Conservation (phyloP, 2,888 invertebrate genomes). For the Leucoma salicis region DNA sequence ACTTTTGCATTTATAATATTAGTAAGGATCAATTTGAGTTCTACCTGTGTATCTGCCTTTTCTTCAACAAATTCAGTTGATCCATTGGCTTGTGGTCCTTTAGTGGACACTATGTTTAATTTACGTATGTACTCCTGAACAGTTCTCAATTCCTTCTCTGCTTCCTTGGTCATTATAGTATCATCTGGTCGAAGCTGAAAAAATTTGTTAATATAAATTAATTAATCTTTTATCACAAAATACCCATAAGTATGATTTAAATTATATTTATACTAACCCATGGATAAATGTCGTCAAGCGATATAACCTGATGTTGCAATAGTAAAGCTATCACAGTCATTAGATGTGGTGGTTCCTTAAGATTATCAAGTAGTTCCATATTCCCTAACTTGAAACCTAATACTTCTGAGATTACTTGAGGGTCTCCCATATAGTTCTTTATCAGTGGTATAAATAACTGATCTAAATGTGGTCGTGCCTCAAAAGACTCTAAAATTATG, state of each 20-base stretch:
- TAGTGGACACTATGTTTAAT: conserved; percentile 90
- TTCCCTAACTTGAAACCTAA: conserved; percentile 95
- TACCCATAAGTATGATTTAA: not conserved
- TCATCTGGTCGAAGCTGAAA: conserved; percentile 92
- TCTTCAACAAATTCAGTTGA: conserved; percentile 84
- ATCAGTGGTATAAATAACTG: conserved; percentile 92
- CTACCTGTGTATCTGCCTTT: conserved; percentile 85
- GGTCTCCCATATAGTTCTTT: conserved; percentile 93
- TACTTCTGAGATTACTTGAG: conserved; percentile 92
- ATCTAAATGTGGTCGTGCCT: conserved; percentile 90
- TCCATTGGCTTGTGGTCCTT: conserved; percentile 89
- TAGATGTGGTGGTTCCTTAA: conserved; percentile 89
- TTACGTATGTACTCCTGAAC: conserved; percentile 95
- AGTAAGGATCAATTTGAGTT: too few species aligned
- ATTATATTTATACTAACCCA: conserved; percentile 84
- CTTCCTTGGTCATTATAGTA: conserved; percentile 88
- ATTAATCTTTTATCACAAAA: too few species aligned
- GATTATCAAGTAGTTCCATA: conserved; percentile 80
- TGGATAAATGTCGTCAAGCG: conserved; percentile 93
- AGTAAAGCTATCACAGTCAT: conserved; percentile 95
- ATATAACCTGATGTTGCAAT: conserved; percentile 92
- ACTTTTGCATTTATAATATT: too few species aligned
- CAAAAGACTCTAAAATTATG: conserved; percentile 97
- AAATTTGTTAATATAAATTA: too few species aligned
- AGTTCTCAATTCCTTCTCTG: conserved; percentile 90